Percentiles rank a stretch among this genome's conserved stretches.
Evolutionary conservation across 2,797 vertebrate species (phyloP).

Genomic region (Leptodactylus fallax): DNA sequence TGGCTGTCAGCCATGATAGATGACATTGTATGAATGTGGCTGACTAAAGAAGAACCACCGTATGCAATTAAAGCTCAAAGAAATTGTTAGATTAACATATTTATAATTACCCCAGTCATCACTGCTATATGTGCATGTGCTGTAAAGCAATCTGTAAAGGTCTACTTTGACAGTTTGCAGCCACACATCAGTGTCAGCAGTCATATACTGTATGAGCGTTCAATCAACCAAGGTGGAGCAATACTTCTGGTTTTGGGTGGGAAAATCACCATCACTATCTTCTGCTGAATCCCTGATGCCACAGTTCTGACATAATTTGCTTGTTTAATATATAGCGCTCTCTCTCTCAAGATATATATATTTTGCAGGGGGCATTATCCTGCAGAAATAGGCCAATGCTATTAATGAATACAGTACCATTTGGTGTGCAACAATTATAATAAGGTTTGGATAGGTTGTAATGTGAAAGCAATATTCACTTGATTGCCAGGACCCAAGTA

Average conservation of each 20-base stretch:
- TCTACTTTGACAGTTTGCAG: too few species aligned
- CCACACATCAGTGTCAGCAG: background rate
- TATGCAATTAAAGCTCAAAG: conserved; percentile 72
- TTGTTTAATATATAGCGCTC: too few species aligned
- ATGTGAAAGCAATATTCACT: too few species aligned
- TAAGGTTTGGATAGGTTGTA: too few species aligned
- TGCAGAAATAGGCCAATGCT: too few species aligned
- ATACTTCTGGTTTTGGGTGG: background rate
- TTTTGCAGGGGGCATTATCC: too few species aligned
- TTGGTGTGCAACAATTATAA: too few species aligned
- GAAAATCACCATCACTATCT: background rate
- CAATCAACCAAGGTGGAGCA: background rate
- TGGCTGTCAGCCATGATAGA: conserved; percentile 75
- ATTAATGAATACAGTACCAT: too few species aligned
- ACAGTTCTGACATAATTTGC: too few species aligned
- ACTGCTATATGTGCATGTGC: conserved; percentile 44
- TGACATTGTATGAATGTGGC: conserved; percentile 70
- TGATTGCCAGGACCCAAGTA: too few species aligned
- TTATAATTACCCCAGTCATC: conserved; percentile 63
- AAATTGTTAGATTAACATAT: conserved; percentile 70
- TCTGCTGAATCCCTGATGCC: too few species aligned
- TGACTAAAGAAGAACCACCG: conserved; percentile 69
- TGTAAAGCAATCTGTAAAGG: background rate
- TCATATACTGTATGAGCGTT: background rate
- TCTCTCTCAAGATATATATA: too few species aligned